These are phyloP conservation scores for Microtus ochrogaster DNA, from an alignment of 2,113 vertebrate species.

Conservation along the genomic window DNA sequence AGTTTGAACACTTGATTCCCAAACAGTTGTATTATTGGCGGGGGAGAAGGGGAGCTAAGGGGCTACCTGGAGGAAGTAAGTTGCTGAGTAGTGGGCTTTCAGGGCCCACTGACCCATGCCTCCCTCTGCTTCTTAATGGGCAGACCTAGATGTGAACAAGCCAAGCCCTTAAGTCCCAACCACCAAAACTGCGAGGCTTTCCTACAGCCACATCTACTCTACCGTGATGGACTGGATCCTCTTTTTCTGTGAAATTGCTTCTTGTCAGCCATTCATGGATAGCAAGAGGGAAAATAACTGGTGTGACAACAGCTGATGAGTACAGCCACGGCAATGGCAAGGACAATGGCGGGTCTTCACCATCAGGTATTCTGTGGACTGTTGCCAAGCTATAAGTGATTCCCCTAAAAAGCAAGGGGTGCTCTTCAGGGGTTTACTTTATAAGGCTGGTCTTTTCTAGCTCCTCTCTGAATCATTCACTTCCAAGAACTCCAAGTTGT, in stretches of 20 bases:
- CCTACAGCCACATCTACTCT: background rate
- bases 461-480: background rate
- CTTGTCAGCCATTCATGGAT: background rate
- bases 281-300: background rate
- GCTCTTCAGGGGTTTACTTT: slow-evolving; percentile 15
- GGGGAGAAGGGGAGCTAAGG: background rate
- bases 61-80: background rate
- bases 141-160: background rate
- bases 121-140: background rate
- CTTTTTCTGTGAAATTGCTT: background rate
- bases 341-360: background rate
- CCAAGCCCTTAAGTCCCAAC: background rate
- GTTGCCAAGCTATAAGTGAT: background rate
- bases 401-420: slow-evolving; percentile 1
- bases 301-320: background rate
- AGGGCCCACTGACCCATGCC: background rate
- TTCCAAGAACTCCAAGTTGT: background rate
- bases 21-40: background rate
- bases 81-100: background rate
- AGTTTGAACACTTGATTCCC: background rate
- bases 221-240: background rate
- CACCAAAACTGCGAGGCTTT: background rate
- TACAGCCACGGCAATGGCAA: background rate
- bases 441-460: background rate
- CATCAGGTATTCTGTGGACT: background rate